Conservation (phyloP, 2,888 invertebrate species). For the Lacanobia oleracea region DNA sequence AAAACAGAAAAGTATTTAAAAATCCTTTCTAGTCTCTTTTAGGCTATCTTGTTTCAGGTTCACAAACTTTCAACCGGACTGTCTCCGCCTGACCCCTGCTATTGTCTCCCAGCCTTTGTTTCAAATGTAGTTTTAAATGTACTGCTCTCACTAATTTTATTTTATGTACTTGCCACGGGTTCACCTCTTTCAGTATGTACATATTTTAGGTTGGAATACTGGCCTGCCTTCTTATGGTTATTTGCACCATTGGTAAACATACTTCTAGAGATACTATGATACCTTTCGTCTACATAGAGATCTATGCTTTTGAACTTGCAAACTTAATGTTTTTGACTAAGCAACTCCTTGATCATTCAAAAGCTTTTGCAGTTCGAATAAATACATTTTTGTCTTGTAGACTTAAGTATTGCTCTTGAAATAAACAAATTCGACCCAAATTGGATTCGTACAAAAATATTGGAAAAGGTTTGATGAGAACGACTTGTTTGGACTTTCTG, state of each 20-base stretch:
- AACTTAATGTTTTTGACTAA: no score
- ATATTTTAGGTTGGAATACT: slow-evolving; percentile 23
- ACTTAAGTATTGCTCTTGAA: no score
- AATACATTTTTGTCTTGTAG: no score
- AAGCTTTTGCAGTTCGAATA: no score
- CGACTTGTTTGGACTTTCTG: no score
- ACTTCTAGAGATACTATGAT: not conserved
- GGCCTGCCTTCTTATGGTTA: not conserved
- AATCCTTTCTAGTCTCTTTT: slow-evolving; percentile 32
- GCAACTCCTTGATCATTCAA: no score
- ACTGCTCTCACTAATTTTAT: slow-evolving; percentile 49
- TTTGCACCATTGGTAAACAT: not conserved
- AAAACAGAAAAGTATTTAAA: not conserved
- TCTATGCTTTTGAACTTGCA: no score
- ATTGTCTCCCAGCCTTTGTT: slow-evolving; percentile 53
- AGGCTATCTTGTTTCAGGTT: slow-evolving; percentile 35
- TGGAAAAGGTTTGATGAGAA: no score
- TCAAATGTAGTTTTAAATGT: slow-evolving; percentile 50
- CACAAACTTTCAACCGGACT: slow-evolving; percentile 43
- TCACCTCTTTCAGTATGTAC: slow-evolving; percentile 38
- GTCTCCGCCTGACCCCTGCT: slow-evolving; percentile 36
- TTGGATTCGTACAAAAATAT: no score
- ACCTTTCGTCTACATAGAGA: not conserved
- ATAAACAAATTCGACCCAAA: no score
- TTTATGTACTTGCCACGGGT: slow-evolving; percentile 32